Conservation (phyloP, 35 echinoderm and acorn worm species). For the Patiria miniata region DNA sequence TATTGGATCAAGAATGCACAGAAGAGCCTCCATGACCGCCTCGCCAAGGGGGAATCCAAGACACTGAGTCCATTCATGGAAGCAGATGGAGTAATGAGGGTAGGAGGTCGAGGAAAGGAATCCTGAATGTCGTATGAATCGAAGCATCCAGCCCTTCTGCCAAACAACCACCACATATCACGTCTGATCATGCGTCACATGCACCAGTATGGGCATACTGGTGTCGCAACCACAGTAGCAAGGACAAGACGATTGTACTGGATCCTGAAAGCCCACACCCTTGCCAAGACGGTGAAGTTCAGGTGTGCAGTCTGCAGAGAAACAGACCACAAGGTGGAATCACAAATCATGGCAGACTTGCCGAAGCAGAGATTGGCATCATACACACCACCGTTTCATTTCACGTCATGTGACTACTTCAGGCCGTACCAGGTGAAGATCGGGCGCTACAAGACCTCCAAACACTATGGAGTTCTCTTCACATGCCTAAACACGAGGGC, state of each 20-base stretch:
- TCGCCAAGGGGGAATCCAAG: too few relatives aligned
- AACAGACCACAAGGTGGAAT: constrained; percentile 38
- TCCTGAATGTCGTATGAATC: too few relatives aligned
- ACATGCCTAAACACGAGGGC: constrained; percentile 53
- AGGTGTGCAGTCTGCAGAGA: constrained; percentile 49
- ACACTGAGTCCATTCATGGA: too few relatives aligned
- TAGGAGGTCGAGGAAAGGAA: too few relatives aligned
- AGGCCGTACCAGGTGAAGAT: constrained; percentile 50
- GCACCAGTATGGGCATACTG: neutral
- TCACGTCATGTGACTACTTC: constrained; percentile 60
- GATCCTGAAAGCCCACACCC: constrained; percentile 21
- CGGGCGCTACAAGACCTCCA: constrained; percentile 42
- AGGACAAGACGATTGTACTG: constrained; percentile 44
- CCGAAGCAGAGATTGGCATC: constrained; percentile 37
- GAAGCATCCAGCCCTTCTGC: neutral
- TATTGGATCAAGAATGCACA: too few relatives aligned
- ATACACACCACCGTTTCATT: too few relatives aligned
- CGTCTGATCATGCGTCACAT: neutral
- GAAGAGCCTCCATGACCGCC: too few relatives aligned
- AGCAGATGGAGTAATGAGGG: too few relatives aligned
- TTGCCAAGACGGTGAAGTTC: constrained; percentile 53
- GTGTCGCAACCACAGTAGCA: constrained; percentile 1
- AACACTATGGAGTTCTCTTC: constrained; percentile 73
- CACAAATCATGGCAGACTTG: constrained; percentile 63
- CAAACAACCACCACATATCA: neutral